phyloP scores from a whole-genome alignment of 1,140 invertebrate species.

The Orchesella cincta region DNA sequence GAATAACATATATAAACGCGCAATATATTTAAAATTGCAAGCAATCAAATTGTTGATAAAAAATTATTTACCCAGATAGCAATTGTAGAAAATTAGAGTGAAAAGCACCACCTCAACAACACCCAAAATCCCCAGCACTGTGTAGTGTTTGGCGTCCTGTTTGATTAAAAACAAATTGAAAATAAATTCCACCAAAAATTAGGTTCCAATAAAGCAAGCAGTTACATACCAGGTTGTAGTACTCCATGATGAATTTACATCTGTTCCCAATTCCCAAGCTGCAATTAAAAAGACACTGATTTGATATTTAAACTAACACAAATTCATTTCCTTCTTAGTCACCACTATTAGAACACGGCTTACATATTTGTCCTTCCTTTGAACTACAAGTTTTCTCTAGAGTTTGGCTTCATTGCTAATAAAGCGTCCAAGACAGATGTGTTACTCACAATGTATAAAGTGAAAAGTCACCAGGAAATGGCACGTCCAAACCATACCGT shows the following conservation, averaged over 20 bases:
- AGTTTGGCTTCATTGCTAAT: neutral
- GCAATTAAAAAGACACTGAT: too few species aligned
- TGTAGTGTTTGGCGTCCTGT: slow-evolving; percentile 40
- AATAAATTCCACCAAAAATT: neutral
- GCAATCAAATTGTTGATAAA: neutral
- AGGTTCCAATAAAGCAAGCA: neutral
- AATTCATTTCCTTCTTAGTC: neutral
- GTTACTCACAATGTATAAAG: too few species aligned
- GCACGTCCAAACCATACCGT: too few species aligned
- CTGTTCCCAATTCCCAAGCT: neutral
- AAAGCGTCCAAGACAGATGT: too few species aligned
- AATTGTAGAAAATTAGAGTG: slow-evolving; percentile 40
- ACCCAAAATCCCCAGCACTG: slow-evolving; percentile 37
- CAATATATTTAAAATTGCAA: neutral
- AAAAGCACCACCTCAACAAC: slow-evolving; percentile 35
- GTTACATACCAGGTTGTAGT: slow-evolving; percentile 27
- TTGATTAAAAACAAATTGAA: neutral
- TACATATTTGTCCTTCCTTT: neutral
- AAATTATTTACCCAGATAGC: slow-evolving; percentile 35
- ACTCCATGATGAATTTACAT: neutral
- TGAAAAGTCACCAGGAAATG: too few species aligned
- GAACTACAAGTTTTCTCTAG: neutral
- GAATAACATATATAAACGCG: neutral
- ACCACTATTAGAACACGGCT: neutral
- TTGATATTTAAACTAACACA: neutral